A percentile compares a stretch with the other conserved stretches of the same genome.
phyloP scores from a whole-genome alignment of 1,140 invertebrate species.

The Drosophila mauritiana region DNA sequence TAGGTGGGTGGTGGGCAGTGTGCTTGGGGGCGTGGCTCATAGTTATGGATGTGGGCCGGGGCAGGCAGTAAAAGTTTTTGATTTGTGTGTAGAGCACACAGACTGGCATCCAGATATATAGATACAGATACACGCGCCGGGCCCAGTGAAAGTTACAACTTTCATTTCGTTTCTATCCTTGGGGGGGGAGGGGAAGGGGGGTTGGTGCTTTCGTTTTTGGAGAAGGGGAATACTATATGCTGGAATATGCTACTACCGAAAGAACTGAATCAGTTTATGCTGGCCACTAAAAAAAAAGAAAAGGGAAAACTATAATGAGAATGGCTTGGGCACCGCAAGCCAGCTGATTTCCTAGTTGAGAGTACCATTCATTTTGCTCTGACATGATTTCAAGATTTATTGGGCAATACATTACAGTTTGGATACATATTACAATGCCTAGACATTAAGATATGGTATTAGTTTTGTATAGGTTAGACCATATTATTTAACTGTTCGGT shows the following conservation, averaged over 20 bases:
- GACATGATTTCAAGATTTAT: slow-evolving; percentile 3
- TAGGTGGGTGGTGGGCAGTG: neutral
- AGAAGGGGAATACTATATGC: slow-evolving; percentile 1
- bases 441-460: neutral
- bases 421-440: neutral
- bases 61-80: slow-evolving; percentile 73
- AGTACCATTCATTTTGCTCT: slow-evolving; percentile 11
- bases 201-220: neutral
- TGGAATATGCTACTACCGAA: neutral
- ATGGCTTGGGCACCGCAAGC: slow-evolving; percentile 3
- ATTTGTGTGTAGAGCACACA: slow-evolving; percentile 67
- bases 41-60: slow-evolving; percentile 34
- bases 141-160: slow-evolving; percentile 69
- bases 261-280: slow-evolving; percentile 22
- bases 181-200: neutral
- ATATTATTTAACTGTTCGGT: no score
- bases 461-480: no score
- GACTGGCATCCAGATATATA: slow-evolving; percentile 24
- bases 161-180: slow-evolving; percentile 52
- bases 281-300: slow-evolving; percentile 32
- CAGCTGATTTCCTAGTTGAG: slow-evolving; percentile 20
- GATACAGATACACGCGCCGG: slow-evolving; percentile 32
- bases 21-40: slow-evolving; percentile 12
- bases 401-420: neutral
- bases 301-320: slow-evolving; percentile 47